These are phyloP conservation scores for Mythimna lalbum DNA, from an alignment of 2,888 invertebrate genomes.

Conservation along the genomic window DNA sequence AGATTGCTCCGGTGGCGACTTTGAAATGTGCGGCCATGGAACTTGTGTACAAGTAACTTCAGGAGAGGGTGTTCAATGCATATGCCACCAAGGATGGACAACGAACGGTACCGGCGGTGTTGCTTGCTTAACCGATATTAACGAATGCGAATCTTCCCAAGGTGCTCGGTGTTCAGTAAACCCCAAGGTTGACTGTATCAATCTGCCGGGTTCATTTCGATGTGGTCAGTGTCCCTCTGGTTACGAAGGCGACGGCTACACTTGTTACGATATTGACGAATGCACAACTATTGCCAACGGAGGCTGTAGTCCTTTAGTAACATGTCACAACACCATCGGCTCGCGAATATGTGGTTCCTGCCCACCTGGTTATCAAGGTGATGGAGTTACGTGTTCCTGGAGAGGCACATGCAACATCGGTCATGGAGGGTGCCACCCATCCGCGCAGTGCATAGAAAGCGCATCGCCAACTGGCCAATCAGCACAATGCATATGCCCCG, in stretches of 20 bases:
- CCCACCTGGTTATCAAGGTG: conserved; percentile 96
- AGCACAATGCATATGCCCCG: conserved; percentile 94
- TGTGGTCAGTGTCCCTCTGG: conserved; percentile 97
- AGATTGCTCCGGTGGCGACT: conserved; percentile 93
- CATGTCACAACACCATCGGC: conserved; percentile 97
- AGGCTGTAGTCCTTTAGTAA: conserved; percentile 96
- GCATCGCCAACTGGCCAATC: conserved; percentile 89
- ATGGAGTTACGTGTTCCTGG: conserved; percentile 94
- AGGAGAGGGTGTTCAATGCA: conserved; percentile 93
- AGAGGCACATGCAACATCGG: conserved; percentile 93
- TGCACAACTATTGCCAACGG: conserved; percentile 96
- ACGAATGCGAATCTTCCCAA: conserved; percentile 94
- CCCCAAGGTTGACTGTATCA: conserved; percentile 96
- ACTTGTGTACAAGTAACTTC: conserved; percentile 93
- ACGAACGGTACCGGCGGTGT: conserved; percentile 92
- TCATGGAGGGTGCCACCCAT: conserved; percentile 96
- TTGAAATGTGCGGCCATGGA: conserved; percentile 97
- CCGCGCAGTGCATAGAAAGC: conserved; percentile 94
- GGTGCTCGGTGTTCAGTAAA: conserved; percentile 94
- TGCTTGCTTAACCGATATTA: conserved; percentile 95
- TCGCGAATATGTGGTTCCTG: conserved; percentile 96
- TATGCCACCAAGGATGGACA: conserved; percentile 97
- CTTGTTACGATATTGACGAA: conserved; percentile 97
- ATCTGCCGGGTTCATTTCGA: conserved; percentile 96
- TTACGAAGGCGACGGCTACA: conserved; percentile 96